Evolutionary conservation across 2,888 invertebrate species (phyloP), one percentile per base, ranked within the genome.

Genomic region (Linyphia triangularis): DNA sequence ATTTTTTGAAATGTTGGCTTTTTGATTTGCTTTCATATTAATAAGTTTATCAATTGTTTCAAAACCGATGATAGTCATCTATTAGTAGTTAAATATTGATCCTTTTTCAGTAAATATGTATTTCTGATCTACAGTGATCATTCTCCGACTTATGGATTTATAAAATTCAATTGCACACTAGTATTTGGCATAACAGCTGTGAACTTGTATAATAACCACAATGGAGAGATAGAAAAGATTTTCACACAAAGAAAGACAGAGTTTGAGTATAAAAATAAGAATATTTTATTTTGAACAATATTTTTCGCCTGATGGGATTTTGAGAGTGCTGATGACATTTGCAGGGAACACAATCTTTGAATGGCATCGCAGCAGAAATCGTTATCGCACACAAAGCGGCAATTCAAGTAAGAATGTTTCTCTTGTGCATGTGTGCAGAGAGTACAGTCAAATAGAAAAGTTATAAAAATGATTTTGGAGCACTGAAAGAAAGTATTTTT

Each of bases 211-310:
- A n/a, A n/a, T n/a, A n/a, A n/a, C n/a, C n/a, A n/a, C n/a, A n/a
- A n/a, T n/a, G n/a, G n/a, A n/a, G n/a, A n/a, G n/a, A n/a, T n/a
- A n/a, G n/a, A n/a, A n/a, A n/a, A n/a, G n/a, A n/a, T n/a, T n/a
- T n/a, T n/a, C n/a, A n/a, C n/a, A n/a, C n/a, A 77, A 28, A 78
- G 43, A 19, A 40, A 24, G 16, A 63, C 26, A 69, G 16, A 51
- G n/a, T 40, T 37, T 65, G 57, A 43, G 40, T 86, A 86, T 81
- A 86, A 86, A 86, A 86, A 86, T 86, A 86, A 63, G 86, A 86
- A 81, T 86, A 81, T 86, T 86, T 51, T 69, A 70, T 79, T 81
- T 75, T 69, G 81, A 86, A 81, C 81, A 81, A 70, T 61, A 43
- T 28, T 79, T 84, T 67, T 65, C 79, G 70, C 65, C 70, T 73